A percentile compares a stretch with the other conserved stretches of the same genome.
Evolutionary conservation across 2,797 vertebrate species (phyloP).

Genomic region (Myotis findleyi): DNA sequence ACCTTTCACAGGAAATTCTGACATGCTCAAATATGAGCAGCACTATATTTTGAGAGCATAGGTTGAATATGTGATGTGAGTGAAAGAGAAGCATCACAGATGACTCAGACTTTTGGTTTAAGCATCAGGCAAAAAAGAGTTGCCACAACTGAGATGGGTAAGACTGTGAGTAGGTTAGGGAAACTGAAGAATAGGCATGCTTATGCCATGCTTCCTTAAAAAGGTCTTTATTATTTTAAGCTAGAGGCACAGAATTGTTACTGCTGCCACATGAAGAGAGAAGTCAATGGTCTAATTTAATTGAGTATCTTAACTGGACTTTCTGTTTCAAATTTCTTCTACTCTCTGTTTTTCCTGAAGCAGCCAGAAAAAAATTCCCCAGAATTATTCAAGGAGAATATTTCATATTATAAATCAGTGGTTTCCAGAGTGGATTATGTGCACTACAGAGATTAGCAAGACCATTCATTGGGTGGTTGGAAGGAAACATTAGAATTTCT

Average conservation of each 20-base stretch:
- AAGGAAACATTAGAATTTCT: neutral
- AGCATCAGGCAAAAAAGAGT: neutral
- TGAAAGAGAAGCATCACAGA: neutral
- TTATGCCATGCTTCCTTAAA: neutral
- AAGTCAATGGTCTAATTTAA: neutral
- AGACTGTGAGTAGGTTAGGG: neutral
- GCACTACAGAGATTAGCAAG: neutral
- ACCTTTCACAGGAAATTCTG: neutral
- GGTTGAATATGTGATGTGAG: neutral
- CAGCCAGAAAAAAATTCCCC: neutral
- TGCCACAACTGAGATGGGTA: neutral
- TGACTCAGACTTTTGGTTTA: neutral
- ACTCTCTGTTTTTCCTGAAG: slow-evolving; percentile 5
- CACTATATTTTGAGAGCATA: neutral
- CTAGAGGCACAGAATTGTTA: neutral
- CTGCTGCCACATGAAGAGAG: neutral
- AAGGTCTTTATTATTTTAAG: slow-evolving; percentile 22
- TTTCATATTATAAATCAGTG: neutral
- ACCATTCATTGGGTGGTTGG: neutral
- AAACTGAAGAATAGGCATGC: neutral
- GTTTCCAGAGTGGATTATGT: neutral
- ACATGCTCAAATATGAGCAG: neutral
- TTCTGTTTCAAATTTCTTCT: slow-evolving; percentile 4
- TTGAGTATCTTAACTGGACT: neutral
- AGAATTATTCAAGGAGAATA: neutral